phyloP scores from a whole-genome alignment of 2,113 vertebrate genomes.

The Sinocyclocheilus anophthalmus region DNA sequence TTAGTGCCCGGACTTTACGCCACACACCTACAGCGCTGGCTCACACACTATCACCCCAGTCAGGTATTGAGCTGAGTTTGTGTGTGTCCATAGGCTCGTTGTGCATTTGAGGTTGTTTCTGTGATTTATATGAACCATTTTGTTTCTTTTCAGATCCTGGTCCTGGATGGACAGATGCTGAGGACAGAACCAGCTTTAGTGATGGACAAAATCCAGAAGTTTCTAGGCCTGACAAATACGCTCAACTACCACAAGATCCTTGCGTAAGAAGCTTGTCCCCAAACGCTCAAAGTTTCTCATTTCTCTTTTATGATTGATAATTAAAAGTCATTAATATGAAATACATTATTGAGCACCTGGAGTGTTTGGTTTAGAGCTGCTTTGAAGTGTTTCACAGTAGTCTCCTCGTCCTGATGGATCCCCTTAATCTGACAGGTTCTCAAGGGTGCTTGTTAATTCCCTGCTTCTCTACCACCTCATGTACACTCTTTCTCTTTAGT shows the following conservation, averaged over 20 bases:
- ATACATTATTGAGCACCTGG: slow-evolving; percentile 25
- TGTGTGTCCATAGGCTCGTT: background rate
- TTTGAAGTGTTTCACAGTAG: slow-evolving; percentile 33
- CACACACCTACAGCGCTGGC: slow-evolving; percentile 86
- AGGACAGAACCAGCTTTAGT: slow-evolving; percentile 85
- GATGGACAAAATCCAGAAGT: slow-evolving; percentile 89
- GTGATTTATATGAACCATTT: background rate
- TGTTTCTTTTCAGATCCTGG: slow-evolving; percentile 77
- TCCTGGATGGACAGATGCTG: slow-evolving; percentile 86
- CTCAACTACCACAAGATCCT: slow-evolving; percentile 87
- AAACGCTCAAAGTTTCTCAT: background rate
- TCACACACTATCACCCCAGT: slow-evolving; percentile 83
- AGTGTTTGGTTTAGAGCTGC: slow-evolving; percentile 11
- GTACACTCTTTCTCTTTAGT: background rate
- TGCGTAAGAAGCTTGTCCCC: slow-evolving; percentile 74
- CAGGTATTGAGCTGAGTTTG: slow-evolving; percentile 72
- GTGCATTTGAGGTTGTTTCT: background rate
- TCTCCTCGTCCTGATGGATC: slow-evolving; percentile 13
- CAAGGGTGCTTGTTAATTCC: slow-evolving; percentile 2
- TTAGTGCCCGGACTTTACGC: slow-evolving; percentile 86
- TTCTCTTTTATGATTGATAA: slow-evolving; percentile 32
- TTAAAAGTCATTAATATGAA: slow-evolving; percentile 18
- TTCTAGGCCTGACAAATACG: slow-evolving; percentile 79
- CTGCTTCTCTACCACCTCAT: slow-evolving; percentile 14
- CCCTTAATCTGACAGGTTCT: slow-evolving; percentile 18